A percentile compares a stretch with the other conserved stretches of the same genome.
phyloP scores from a whole-genome alignment of 2,888 invertebrate genomes.

The Sthenelais limicola region DNA sequence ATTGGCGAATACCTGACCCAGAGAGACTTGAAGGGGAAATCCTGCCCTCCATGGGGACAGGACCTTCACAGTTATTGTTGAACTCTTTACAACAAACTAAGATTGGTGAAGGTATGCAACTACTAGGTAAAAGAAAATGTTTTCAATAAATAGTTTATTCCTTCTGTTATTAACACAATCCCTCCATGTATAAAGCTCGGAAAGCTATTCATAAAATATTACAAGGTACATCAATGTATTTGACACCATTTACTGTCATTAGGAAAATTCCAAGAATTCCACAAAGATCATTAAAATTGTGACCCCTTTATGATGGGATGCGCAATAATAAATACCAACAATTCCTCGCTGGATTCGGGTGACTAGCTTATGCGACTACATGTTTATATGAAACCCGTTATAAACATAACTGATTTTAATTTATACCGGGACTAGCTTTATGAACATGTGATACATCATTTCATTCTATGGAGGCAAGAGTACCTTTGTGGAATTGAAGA shows the following conservation, averaged over 20 bases:
- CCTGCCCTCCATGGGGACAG: conserved; percentile 33
- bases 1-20: conserved; percentile 39
- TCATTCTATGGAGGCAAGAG: conserved; percentile 35
- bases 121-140: conserved; percentile 34
- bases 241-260: conserved; percentile 48
- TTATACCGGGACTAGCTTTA: conserved; percentile 29
- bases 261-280: conserved; percentile 48
- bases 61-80: conserved; percentile 32
- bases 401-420: conserved; percentile 23
- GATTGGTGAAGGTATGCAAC: conserved; percentile 35
- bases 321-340: conserved; percentile 33
- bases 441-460: conserved; percentile 28
- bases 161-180: conserved; percentile 47
- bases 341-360: conserved; percentile 23
- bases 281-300: conserved; percentile 44
- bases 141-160: conserved; percentile 49
- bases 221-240: conserved; percentile 48
- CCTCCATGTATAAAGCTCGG: conserved; percentile 49
- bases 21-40: conserved; percentile 32
- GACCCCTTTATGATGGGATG: conserved; percentile 35
- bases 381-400: conserved; percentile 39
- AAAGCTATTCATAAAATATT: conserved; percentile 48
- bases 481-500: conserved; percentile 47
- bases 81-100: conserved; percentile 37
- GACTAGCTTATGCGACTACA: conserved; percentile 37